phyloP scores from a whole-genome alignment of 2,113 vertebrate species.

The Malurus alboscapulatus region DNA sequence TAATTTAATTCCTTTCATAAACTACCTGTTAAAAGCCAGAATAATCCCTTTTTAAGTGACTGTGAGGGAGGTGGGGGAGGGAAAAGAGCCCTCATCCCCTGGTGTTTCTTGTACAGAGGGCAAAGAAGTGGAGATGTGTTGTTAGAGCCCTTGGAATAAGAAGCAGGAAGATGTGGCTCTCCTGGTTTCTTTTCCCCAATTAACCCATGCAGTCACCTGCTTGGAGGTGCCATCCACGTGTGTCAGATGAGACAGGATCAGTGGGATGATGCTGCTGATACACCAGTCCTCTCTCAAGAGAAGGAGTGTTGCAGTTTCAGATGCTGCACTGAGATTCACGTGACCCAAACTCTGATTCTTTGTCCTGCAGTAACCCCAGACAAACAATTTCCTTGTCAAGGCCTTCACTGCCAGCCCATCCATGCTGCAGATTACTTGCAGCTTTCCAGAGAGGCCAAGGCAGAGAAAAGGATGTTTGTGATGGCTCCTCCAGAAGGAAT shows the following conservation, averaged over 20 bases:
- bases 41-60: neutral
- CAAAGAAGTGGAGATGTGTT: neutral
- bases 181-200: neutral
- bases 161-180: neutral
- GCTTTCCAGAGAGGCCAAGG: neutral
- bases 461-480: neutral
- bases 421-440: neutral
- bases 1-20: conserved; percentile 44
- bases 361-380: neutral
- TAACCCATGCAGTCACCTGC: neutral
- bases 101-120: neutral
- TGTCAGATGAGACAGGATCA: neutral
- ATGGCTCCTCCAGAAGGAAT: neutral
- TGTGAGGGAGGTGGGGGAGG: neutral
- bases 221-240: neutral
- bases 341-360: neutral
- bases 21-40: conserved; percentile 8
- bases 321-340: neutral
- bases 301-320: neutral
- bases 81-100: neutral
- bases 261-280: neutral
- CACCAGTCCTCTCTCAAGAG: neutral
- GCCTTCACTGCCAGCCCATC: neutral
- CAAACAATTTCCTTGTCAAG: neutral
- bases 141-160: neutral